phyloP scores from a whole-genome alignment of 2,888 invertebrate species.

The Polydrusus cervinus region DNA sequence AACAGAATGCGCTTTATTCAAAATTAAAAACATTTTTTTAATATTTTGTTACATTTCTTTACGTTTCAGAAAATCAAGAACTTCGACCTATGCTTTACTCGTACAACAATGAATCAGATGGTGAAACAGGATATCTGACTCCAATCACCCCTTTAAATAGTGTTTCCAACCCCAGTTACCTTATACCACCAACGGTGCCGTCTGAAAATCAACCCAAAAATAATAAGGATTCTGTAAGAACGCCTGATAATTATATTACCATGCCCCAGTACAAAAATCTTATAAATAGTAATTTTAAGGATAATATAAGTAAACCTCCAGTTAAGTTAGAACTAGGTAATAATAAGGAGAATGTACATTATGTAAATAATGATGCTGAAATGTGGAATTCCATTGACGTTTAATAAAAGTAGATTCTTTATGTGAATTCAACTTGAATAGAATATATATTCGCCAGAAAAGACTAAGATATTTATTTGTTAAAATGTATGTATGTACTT shows the following conservation, averaged over 20 bases:
- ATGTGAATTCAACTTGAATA: background rate
- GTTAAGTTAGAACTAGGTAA: slow-evolving; percentile 59
- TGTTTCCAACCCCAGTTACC: slow-evolving; percentile 69
- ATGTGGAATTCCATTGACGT: slow-evolving; percentile 45
- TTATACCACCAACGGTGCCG: slow-evolving; percentile 61
- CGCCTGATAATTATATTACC: slow-evolving; percentile 73
- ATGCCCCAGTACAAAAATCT: slow-evolving; percentile 73
- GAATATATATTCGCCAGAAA: background rate
- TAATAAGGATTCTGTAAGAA: slow-evolving; percentile 62
- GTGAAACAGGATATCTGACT: slow-evolving; percentile 57
- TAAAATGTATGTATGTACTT: too few relatives aligned
- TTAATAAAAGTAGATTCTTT: background rate
- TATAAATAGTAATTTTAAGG: slow-evolving; percentile 60
- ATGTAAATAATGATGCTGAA: slow-evolving; percentile 62
- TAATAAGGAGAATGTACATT: slow-evolving; percentile 58
- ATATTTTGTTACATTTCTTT: background rate
- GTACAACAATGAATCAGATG: slow-evolving; percentile 65
- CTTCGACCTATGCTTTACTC: slow-evolving; percentile 73
- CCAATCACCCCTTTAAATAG: slow-evolving; percentile 60
- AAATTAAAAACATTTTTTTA: background rate
- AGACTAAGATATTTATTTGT: too few relatives aligned
- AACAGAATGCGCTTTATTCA: too few relatives aligned
- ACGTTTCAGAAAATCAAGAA: slow-evolving; percentile 38
- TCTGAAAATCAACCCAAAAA: slow-evolving; percentile 49
- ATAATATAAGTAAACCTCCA: slow-evolving; percentile 40